Base-by-base conservation (phyloP, 2,113 vertebrate species). In the Zapornia atra region DNA sequence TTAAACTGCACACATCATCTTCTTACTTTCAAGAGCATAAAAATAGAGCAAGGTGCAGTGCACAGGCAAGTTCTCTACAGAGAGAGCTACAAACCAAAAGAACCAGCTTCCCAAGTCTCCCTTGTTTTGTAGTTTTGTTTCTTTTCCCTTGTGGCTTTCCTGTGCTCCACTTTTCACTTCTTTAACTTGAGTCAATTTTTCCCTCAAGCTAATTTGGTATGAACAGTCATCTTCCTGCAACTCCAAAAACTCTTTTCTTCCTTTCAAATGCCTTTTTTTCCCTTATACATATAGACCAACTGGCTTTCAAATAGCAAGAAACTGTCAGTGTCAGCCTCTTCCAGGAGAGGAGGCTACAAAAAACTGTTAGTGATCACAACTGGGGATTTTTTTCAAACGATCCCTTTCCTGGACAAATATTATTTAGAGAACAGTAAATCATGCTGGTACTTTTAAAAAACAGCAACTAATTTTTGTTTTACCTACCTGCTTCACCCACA, bases 401-500 rank as follows among this genome's bases (percentile, higher is more conserved):
- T 78, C 13, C 25, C 13, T 57, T 76, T 91, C 36, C 29, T 10
- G 12, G 25, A 34, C 9, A 85, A 54, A 57, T 29, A 51, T 51
- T 64, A 60, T 31, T 36, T 57, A 10, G 21, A 86, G 51, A 82
- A 73, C 12, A 66, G 2, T 31, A 73, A 64, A 83, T 75, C 14
- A n/a, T 22, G 14, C 2, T 44, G 28, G 34, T n/a, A 48, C 38
- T 38, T 72, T 13, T 15, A 34, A 48, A 61, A 8, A 44, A 73
- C 33, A 29, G 16, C 5, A 50, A 44, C 3, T n/a, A 1, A 42
- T 91, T 88, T 88, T 93, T 6, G 36, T 6, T 22, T 72, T 56
- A 94, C 97, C 91, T 95, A 99, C 99, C 99, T 71, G 99, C 99
- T 97, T 99, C 99, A 8, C 99, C 99, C 3, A 99, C 99, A 70